Evolutionary conservation across 2,113 vertebrate species (phyloP).

Genomic region (Synodontis membranacea): DNA sequence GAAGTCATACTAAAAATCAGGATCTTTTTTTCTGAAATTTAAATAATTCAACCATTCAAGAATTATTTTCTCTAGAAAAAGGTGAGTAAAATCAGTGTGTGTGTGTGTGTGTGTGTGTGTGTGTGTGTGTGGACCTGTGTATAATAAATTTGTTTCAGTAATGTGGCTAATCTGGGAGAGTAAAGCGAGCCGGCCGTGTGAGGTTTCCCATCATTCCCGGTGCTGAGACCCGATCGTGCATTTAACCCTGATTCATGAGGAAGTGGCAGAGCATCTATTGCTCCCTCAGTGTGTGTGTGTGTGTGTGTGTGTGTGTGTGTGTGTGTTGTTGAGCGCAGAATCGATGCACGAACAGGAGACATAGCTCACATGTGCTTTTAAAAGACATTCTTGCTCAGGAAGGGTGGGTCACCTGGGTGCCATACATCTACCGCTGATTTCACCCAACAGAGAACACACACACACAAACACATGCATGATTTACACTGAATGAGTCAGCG

Average conservation of each 20-base stretch:
- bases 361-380: conserved; percentile 57
- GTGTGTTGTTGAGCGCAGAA: conserved; percentile 46
- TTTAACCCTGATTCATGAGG: conserved; percentile 62
- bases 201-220: conserved; percentile 7
- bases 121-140: conserved; percentile 1
- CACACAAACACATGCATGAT: background rate
- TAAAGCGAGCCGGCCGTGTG: conserved; percentile 47
- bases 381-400: conserved; percentile 29
- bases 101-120: conserved; percentile 10
- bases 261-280: conserved; percentile 45
- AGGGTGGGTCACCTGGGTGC: conserved; percentile 62
- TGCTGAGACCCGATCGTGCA: conserved; percentile 7
- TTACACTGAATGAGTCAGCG: conserved; percentile 11
- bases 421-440: conserved; percentile 44
- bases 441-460: conserved; percentile 23
- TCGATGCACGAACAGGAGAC: conserved; percentile 57
- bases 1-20: too few relatives aligned
- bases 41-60: background rate
- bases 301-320: conserved; percentile 6
- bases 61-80: background rate
- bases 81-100: background rate
- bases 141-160: conserved; percentile 60
- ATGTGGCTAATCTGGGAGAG: conserved; percentile 51
- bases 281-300: conserved; percentile 37
- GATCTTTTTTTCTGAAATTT: too few relatives aligned